Evolutionary conservation across 2,113 vertebrate species (phyloP).

Genomic region (Pyrgilauda ruficollis): DNA sequence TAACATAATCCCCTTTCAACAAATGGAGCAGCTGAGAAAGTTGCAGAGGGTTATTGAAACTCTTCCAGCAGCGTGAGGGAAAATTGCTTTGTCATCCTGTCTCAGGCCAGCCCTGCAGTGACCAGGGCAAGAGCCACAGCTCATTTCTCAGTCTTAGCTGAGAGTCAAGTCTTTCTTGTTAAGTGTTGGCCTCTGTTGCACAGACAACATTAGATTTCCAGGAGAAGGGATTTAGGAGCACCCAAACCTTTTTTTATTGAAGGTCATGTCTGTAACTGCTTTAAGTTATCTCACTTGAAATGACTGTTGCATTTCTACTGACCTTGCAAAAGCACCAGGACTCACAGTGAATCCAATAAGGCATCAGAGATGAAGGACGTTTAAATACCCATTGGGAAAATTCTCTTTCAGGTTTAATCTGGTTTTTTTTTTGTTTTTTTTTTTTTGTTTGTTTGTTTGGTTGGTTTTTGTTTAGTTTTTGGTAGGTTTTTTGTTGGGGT

Average conservation of each 20-base stretch:
- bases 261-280: not conserved
- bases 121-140: not conserved
- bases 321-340: not conserved
- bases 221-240: not conserved
- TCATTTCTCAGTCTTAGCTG: not conserved
- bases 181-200: not conserved
- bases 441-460: not conserved
- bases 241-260: not conserved
- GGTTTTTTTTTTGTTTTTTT: not conserved
- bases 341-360: not conserved
- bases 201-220: not conserved
- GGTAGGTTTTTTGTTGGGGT: too few species aligned
- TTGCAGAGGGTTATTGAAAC: not conserved
- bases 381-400: not conserved
- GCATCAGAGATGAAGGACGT: not conserved
- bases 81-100: not conserved
- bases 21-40: conserved; percentile 4
- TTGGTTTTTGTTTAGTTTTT: not conserved
- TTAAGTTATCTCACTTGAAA: not conserved
- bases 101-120: not conserved
- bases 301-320: not conserved
- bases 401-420: not conserved
- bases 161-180: not conserved
- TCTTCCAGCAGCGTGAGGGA: not conserved
- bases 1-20: conserved; percentile 1